phyloP scores from a whole-genome alignment of 2,888 invertebrate genomes.

The Drosophila parthenogenetica region DNA sequence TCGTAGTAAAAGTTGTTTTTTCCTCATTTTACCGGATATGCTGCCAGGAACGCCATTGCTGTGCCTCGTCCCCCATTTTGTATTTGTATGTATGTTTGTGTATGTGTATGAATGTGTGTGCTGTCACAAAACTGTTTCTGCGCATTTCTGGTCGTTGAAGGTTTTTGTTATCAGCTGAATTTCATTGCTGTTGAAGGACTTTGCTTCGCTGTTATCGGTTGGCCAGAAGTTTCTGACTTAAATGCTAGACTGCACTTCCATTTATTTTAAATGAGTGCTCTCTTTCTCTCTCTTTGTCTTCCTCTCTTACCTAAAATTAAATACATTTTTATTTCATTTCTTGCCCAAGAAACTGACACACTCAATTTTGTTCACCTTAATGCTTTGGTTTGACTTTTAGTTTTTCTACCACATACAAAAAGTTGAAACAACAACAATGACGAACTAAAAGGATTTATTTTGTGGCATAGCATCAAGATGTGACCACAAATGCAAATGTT shows the following conservation, averaged over 20 bases:
- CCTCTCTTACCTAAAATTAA: too few relatives aligned
- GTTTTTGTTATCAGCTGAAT: slow-evolving; percentile 39
- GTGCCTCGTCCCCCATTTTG: slow-evolving; percentile 29
- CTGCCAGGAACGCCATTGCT: slow-evolving; percentile 43
- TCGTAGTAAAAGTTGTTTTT: slow-evolving; percentile 63
- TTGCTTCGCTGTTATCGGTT: slow-evolving; percentile 10
- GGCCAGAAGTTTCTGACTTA: slow-evolving; percentile 2
- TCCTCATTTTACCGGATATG: slow-evolving; percentile 50
- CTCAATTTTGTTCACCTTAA: neutral
- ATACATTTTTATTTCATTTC: neutral
- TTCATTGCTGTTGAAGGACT: slow-evolving; percentile 10
- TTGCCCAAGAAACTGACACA: neutral
- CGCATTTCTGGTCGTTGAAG: slow-evolving; percentile 23
- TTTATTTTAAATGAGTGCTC: slow-evolving; percentile 18
- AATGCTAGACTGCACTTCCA: slow-evolving; percentile 4
- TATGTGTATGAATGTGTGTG: slow-evolving; percentile 3
- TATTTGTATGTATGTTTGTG: slow-evolving; percentile 1
- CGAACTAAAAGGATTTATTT: slow-evolving; percentile 50
- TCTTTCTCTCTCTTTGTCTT: neutral
- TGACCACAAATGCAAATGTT: slow-evolving; percentile 63
- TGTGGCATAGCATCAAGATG: slow-evolving; percentile 32
- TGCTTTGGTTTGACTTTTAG: slow-evolving; percentile 1
- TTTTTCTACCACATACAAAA: slow-evolving; percentile 14
- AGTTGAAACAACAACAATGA: slow-evolving; percentile 22
- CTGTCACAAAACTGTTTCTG: slow-evolving; percentile 25